phyloP scores from a whole-genome alignment of 2,888 invertebrate species.

The Hypsopygia costalis region DNA sequence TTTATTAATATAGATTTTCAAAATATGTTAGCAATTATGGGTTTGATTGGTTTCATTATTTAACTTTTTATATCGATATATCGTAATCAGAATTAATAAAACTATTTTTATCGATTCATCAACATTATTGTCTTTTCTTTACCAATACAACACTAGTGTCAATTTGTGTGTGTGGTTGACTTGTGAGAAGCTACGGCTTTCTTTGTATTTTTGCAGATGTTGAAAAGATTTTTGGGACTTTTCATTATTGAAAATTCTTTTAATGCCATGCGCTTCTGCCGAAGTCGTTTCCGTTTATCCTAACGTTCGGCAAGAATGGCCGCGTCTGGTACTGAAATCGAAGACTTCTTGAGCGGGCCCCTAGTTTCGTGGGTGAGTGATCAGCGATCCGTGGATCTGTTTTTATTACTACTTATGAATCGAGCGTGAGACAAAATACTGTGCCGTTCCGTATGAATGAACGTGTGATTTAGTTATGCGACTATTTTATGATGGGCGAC shows the following conservation, averaged over 20 bases:
- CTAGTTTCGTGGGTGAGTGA: constrained; percentile 92
- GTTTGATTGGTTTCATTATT: too few species aligned
- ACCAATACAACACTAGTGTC: constrained; percentile 6
- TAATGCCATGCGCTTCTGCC: constrained; percentile 57
- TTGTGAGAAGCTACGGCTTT: constrained; percentile 21
- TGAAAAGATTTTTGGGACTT: constrained; percentile 39
- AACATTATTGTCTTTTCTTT: too few species aligned
- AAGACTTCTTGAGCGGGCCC: constrained; percentile 91
- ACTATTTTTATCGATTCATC: too few species aligned
- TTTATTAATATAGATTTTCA: too few species aligned
- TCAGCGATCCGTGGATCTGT: constrained; percentile 57
- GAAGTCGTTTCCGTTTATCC: constrained; percentile 52
- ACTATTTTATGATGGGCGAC: too few species aligned
- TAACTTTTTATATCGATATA: too few species aligned
- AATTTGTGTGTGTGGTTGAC: constrained; percentile 3
- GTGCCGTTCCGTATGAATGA: constrained; percentile 52
- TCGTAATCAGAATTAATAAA: too few species aligned
- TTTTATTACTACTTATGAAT: constrained; percentile 48
- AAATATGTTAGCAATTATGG: too few species aligned
- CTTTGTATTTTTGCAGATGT: constrained; percentile 57
- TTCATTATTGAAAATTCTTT: constrained; percentile 37
- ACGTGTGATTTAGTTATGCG: constrained; percentile 12
- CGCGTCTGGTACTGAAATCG: constrained; percentile 86
- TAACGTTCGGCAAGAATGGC: constrained; percentile 75
- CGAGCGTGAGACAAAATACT: constrained; percentile 54